Evolutionary conservation across 2,113 vertebrate species (phyloP).

Genomic region (Ochotona princeps): DNA sequence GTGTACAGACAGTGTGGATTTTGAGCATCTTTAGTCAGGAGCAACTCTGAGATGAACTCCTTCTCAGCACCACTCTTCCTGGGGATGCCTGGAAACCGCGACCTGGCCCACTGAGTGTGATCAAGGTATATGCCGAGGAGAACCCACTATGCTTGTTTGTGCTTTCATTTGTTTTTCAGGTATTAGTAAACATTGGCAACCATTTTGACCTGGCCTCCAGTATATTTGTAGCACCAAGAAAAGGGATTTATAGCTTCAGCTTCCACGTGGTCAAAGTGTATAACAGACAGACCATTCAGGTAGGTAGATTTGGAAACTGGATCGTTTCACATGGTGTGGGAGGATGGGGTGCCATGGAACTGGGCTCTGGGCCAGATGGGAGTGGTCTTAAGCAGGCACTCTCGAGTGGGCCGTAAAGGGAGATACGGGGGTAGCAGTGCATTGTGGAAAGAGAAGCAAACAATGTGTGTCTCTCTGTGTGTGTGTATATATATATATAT

Average conservation of each 20-base stretch:
- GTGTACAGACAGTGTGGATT: background rate
- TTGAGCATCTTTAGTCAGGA: background rate
- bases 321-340: background rate
- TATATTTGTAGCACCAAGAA: constrained; percentile 97
- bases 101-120: background rate
- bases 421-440: fast-evolving
- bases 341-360: fast-evolving
- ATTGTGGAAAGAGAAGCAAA: background rate
- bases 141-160: background rate
- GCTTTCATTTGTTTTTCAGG: constrained; percentile 87
- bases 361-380: background rate
- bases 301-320: constrained; percentile 81
- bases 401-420: fast-evolving
- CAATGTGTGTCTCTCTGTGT: no score
- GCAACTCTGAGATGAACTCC: background rate
- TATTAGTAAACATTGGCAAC: constrained; percentile 99
- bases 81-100: background rate
- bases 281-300: constrained; percentile 99
- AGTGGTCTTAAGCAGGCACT: no score
- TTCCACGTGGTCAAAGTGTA: constrained; percentile 99
- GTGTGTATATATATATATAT: no score
- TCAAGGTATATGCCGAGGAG: fast-evolving
- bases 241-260: constrained; percentile 99
- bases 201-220: constrained; percentile 99
- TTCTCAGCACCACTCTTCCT: fast-evolving